A percentile compares a stretch with the other conserved stretches of the same genome.
phyloP scores from a whole-genome alignment of 2,888 invertebrate genomes.

The Perizoma affinitatum region DNA sequence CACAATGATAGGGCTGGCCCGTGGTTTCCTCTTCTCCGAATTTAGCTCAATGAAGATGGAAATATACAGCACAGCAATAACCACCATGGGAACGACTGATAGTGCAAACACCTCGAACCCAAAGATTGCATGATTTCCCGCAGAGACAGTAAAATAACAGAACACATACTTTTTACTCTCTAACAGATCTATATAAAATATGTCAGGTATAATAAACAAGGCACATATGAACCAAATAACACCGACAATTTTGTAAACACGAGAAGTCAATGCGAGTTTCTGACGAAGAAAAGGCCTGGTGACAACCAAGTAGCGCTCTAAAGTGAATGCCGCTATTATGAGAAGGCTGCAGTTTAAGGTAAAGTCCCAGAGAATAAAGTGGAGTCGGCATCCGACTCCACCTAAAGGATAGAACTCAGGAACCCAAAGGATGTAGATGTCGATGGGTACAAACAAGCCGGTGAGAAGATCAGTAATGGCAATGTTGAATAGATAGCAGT shows the following conservation, averaged over 20 bases:
- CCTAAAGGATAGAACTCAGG: constrained; percentile 90
- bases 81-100: constrained; percentile 92
- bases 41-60: constrained; percentile 88
- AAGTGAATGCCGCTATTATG: constrained; percentile 93
- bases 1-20: constrained; percentile 74
- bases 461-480: constrained; percentile 90
- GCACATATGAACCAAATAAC: constrained; percentile 91
- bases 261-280: constrained; percentile 89
- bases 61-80: constrained; percentile 92
- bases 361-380: constrained; percentile 91
- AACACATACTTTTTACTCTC: constrained; percentile 66
- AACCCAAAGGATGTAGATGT: constrained; percentile 90
- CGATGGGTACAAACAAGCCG: constrained; percentile 89
- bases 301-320: constrained; percentile 94
- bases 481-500: constrained; percentile 91
- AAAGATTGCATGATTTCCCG: constrained; percentile 63
- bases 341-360: constrained; percentile 91
- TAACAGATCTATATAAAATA: constrained; percentile 64
- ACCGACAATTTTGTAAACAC: constrained; percentile 89
- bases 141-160: constrained; percentile 63
- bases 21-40: constrained; percentile 81
- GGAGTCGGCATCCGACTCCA: constrained; percentile 89
- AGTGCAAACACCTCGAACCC: constrained; percentile 89
- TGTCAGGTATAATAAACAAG: constrained; percentile 88
- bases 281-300: constrained; percentile 92